Base-by-base conservation (phyloP, 2,888 invertebrate species). In the Melangyna quadrimaculata region DNA sequence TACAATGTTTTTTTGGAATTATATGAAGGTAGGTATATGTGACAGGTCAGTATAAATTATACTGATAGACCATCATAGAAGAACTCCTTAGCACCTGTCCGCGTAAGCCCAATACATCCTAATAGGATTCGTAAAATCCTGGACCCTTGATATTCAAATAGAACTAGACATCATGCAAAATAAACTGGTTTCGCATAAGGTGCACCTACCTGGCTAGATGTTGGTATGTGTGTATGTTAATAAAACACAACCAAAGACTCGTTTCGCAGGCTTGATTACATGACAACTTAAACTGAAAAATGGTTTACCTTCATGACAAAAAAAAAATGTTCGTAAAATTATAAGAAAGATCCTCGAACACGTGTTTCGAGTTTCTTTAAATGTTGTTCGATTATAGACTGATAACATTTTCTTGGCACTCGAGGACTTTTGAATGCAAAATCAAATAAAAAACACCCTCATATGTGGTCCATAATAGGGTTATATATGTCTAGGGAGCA, bases 381-480 rank as follows among this genome's bases (percentile, higher is more conserved):
- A 53, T 37, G 32, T 53, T 65, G 24, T 67, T 53, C 65, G n/a
- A 53, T 43, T 65, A 29, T 10, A 63, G n/a, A 53, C 40, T 37
- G 61, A 61, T 19, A 71, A 71, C 22, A 70, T 71, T 43, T 57
- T 72, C 22, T 78, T 65, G 72, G 57, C 78, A 78, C 29, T 22
- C 17, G 65, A 65, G 48, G 3, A 12, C 37, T 35, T n/a, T n/a
- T n/a, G n/a, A 40, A 63, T 43, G 63, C 43, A 43, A 29, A 24
- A 29, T 4, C 40, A 45, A 7, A 63, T 27, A 55, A 37, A 2
- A 72, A 53, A 63, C 35, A 69, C n/a, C 35, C 67, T 59, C 27
- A 17, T 45, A 67, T 45, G 45, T 29, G 72, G 65, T 51, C 72
- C 48, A 55, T 32, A 22, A 24, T 14, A 12, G 2, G 1, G 10